phyloP scores from a whole-genome alignment of 1,140 invertebrate genomes.

The Episyrphus balteatus region DNA sequence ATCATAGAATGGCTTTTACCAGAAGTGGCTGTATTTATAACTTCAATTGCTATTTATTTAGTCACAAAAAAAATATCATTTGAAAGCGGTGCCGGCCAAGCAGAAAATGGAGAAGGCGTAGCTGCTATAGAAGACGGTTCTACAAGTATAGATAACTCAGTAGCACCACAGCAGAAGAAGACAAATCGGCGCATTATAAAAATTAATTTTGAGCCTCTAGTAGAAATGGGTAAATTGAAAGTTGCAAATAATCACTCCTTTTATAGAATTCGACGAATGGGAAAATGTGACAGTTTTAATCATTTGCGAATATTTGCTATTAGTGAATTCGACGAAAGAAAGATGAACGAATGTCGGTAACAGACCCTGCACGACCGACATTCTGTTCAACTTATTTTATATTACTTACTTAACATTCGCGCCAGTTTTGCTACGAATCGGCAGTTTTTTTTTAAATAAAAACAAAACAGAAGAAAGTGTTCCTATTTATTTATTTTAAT shows the following conservation, averaged over 20 bases:
- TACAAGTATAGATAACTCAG: conserved; percentile 5
- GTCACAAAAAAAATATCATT: conserved; percentile 33
- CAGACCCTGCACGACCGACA: too few species aligned
- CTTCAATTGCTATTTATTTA: conserved; percentile 40
- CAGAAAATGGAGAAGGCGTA: conserved; percentile 36
- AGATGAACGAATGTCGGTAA: too few species aligned
- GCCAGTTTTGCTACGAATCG: too few species aligned
- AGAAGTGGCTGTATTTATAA: conserved; percentile 48
- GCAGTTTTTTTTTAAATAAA: too few species aligned
- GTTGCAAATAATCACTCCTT: conserved; percentile 11
- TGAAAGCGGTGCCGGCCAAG: conserved; percentile 34
- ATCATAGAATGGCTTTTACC: conserved; percentile 53
- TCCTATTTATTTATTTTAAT: too few species aligned
- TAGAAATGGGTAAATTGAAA: conserved; percentile 31
- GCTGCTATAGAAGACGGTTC: conserved; percentile 14
- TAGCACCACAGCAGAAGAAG: conserved; percentile 1
- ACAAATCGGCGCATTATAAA: conserved; percentile 27
- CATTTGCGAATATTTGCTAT: too few species aligned
- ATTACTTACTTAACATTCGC: too few species aligned
- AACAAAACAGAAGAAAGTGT: too few species aligned
- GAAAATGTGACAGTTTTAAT: too few species aligned
- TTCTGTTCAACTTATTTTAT: too few species aligned
- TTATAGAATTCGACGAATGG: too few species aligned
- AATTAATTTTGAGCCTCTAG: conserved; percentile 18
- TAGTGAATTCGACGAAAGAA: too few species aligned